Evolutionary conservation across 2,797 vertebrate species (phyloP), one percentile per base, ranked within the genome.

Genomic region (Hydrolagus colliei): DNA sequence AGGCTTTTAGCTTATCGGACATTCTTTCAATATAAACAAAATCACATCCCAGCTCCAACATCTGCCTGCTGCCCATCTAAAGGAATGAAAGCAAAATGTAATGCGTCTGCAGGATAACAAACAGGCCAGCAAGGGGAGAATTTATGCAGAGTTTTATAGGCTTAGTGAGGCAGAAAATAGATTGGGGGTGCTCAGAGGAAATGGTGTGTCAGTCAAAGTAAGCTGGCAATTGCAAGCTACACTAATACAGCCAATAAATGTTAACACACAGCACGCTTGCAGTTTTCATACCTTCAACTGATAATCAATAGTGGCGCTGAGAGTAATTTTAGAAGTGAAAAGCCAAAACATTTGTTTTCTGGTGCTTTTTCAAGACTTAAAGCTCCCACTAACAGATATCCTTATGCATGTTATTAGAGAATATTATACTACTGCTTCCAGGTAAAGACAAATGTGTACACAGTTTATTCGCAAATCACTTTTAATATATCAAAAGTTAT

Each of bases 141-240:
- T 93, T 93, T 95, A 95, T 95, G 93, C 93, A 93, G 89, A 92
- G 90, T 93, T 96, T 94, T 94, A 93, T 94, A 94, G 94, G 91
- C 91, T 93, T 93, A 94, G 92, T 93, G 93, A 94, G 93, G 94
- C 93, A 95, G 94, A 95, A 96, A 96, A 96, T 96, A 95, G 93
- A 94, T 94, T 90, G 92, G 91, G 27, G 92, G 91, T 91, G 88
- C 91, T 90, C 85, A 88, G 90, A 91, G 92, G 88, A 96, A 96
- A 95, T 93, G 91, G 93, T 88, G 89, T 96, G 94, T 94, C 93
- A 94, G 89, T 95, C 94, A 95, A 90, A 67, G 87, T 90, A 89
- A 89, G 87, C 88, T 91, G 88, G 87, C 62, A 90, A 87, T 88
- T 86, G 87, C 85, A 88, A 91, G 88, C 88, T 89, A 91, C 88